Base-by-base conservation (phyloP, 37 sponge, comb jelly and placozoan genomes). In the Crambe crambe region DNA sequence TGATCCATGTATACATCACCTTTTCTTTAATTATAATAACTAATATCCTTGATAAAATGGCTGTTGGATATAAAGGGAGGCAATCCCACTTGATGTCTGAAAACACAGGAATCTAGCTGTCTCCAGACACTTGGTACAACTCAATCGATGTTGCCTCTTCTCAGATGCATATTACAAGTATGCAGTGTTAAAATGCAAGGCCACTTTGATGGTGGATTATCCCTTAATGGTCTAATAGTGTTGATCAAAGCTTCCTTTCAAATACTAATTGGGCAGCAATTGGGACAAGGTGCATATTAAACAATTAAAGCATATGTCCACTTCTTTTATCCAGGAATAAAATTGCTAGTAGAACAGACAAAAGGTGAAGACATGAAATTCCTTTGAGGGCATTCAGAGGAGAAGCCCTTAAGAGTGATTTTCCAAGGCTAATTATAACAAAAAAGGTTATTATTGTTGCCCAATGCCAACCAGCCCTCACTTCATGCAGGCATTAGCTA, bases 211-310 rank as follows among this genome's bases (percentile, higher is more conserved):
- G 71, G 43, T 42, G 23, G 37, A 42, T 42, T 42, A 40, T n/a
- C 43, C 12, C 6, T 10, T 70, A 70, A 70, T 70, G 41, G 71
- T 15, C 37, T 70, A 70, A 70, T 70, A 8, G 41, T 26, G 27
- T 70, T 70, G 71, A 70, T 70, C 71, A 70, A 70, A 70, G 43
- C 31, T 65, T 65, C 34, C 66, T 30, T 65, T 65, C 66, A 65
- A 2, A 6, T 3, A 30, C 66, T 65, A 65, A 65, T 65, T 65
- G 66, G 61, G 10, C 31, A 65, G 66, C 1, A 18, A 5, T 34
- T 18, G 31, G 35, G 35, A 65, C 66, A 32, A 30, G 35, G 66
- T 9, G 30, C 30, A 30, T 26, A 18, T 30, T 8, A 5, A 65
- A 30, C 66, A 65, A 31, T 31, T 25, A 30, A 34, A 31, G 66